Conservation (phyloP, 2,888 invertebrate species). For the Hymenopus coronatus region DNA sequence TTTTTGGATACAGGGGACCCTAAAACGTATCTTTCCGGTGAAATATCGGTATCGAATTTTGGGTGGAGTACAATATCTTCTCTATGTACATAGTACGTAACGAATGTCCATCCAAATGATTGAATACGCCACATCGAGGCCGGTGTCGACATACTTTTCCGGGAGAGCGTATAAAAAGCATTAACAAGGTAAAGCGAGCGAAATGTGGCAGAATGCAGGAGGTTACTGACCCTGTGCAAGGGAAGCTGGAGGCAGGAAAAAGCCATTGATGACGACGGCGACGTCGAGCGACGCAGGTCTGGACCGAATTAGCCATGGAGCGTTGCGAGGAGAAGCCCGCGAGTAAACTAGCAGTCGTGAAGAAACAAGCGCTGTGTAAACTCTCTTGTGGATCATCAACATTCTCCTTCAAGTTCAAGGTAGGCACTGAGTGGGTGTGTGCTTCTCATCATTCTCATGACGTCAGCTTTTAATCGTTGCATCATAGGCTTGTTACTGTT, state of each 20-base stretch:
- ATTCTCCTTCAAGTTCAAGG: not conserved
- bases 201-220: not conserved
- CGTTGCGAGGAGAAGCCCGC: not conserved
- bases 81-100: too few species aligned
- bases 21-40: too few species aligned
- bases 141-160: not conserved
- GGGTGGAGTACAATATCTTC: too few species aligned
- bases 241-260: not conserved
- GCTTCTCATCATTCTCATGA: too few species aligned
- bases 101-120: too few species aligned
- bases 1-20: too few species aligned
- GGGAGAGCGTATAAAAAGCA: not conserved
- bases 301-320: constrained; percentile 7
- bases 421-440: not conserved
- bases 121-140: not conserved
- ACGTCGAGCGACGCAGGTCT: not conserved
- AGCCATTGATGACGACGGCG: not conserved
- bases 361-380: not conserved
- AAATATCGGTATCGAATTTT: too few species aligned
- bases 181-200: not conserved
- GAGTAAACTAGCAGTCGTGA: not conserved
- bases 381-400: too few species aligned
- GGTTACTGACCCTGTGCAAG: not conserved
- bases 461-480: too few species aligned
- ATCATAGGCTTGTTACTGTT: too few species aligned